Percentiles rank a stretch among this genome's conserved stretches.
Conservation (phyloP, 1,140 invertebrate species). For the Drosophila bifasciata region DNA sequence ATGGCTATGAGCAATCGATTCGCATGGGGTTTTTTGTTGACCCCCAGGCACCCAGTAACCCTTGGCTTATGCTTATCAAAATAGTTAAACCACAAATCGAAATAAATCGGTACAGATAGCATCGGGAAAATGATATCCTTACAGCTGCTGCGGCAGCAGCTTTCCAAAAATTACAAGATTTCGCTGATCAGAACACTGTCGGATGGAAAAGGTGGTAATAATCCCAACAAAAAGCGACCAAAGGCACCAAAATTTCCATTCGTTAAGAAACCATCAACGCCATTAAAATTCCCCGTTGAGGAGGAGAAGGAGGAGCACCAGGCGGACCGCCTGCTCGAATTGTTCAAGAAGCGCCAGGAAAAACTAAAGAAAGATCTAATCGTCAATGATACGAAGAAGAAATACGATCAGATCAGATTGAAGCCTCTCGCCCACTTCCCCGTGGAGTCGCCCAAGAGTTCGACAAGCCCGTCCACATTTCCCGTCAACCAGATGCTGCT, state of each 20-base stretch:
- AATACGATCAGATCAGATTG: too few species aligned
- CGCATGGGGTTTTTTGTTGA: conserved; percentile 8
- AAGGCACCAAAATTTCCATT: conserved; percentile 10
- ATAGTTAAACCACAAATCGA: not conserved
- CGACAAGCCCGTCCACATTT: too few species aligned
- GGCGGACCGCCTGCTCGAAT: too few species aligned
- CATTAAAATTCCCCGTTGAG: conserved; percentile 20
- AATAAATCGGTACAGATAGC: conserved; percentile 18
- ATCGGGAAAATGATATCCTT: conserved; percentile 29
- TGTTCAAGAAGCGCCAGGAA: too few species aligned
- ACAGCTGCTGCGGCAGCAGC: not conserved
- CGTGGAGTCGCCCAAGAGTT: too few species aligned
- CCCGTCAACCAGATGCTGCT: too few species aligned
- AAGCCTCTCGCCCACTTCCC: too few species aligned
- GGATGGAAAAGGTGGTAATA: not conserved
- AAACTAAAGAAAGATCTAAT: too few species aligned
- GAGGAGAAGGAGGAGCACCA: conserved; percentile 4
- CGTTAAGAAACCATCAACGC: not conserved
- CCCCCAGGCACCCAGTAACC: not conserved
- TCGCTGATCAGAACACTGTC: not conserved
- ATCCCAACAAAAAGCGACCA: not conserved
- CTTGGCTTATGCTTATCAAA: not conserved
- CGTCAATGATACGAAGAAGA: too few species aligned
- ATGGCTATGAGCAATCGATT: conserved; percentile 17
- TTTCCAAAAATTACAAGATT: conserved; percentile 2